Conservation (phyloP, 2,113 vertebrate species). For the Eptesicus fuscus region DNA sequence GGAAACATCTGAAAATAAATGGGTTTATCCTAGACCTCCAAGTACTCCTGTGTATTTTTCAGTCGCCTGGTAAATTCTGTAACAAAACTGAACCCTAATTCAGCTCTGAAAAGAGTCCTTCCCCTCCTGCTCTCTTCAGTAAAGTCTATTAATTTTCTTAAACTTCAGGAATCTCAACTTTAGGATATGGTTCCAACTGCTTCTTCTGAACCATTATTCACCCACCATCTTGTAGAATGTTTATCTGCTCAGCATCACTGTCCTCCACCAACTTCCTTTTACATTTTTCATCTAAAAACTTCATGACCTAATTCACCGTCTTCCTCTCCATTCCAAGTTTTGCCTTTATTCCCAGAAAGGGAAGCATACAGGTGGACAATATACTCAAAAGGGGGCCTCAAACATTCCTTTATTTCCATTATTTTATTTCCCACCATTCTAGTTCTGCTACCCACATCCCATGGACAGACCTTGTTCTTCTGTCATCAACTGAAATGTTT, state of each 20-base stretch:
- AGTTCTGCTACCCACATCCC: neutral
- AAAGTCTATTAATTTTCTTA: neutral
- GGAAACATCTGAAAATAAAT: too few species aligned
- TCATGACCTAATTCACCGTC: neutral
- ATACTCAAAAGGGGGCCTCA: neutral
- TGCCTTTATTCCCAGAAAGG: neutral
- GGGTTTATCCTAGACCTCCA: too few species aligned
- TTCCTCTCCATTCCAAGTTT: neutral
- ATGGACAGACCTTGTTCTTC: neutral
- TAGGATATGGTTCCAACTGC: neutral
- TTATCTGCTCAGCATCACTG: neutral
- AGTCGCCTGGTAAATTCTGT: too few species aligned
- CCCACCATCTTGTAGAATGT: neutral
- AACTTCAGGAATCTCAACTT: neutral
- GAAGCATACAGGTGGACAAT: neutral
- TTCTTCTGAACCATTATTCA: neutral
- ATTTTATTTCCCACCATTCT: neutral
- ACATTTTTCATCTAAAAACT: neutral
- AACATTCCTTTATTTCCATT: neutral
- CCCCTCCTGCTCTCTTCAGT: neutral
- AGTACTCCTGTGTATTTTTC: too few species aligned
- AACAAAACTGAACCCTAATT: neutral
- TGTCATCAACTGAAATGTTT: neutral
- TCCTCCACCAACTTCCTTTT: neutral
- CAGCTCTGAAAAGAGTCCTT: neutral